Evolutionary conservation across 2,113 vertebrate species (phyloP).

Genomic region (Lepidothrix coronata): DNA sequence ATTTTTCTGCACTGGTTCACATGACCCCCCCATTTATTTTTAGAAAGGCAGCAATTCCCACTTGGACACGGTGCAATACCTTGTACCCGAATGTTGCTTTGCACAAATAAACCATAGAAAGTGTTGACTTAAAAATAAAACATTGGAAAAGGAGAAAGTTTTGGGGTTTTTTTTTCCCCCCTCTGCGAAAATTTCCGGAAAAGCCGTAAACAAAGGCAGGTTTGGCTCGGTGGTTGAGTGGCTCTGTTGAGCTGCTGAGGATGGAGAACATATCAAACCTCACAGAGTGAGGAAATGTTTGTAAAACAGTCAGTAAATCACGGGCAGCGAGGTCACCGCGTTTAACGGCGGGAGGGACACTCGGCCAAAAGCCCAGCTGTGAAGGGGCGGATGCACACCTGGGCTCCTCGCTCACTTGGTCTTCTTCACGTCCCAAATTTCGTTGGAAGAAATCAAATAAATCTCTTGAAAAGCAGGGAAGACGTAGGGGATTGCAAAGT

Average conservation of each 20-base stretch:
- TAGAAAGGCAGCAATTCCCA: slow-evolving; percentile 77
- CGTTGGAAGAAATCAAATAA: fast-evolving
- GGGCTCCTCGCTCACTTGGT: not conserved
- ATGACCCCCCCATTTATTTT: slow-evolving; percentile 81
- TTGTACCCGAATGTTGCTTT: slow-evolving; percentile 83
- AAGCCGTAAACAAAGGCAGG: slow-evolving; percentile 90
- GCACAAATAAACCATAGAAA: slow-evolving; percentile 90
- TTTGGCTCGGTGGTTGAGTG: slow-evolving; percentile 77
- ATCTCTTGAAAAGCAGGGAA: not conserved
- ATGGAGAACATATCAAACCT: slow-evolving; percentile 76
- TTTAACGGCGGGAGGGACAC: slow-evolving; percentile 73
- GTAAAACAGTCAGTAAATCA: slow-evolving; percentile 88
- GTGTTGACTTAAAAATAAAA: slow-evolving; percentile 94
- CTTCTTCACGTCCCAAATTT: not conserved
- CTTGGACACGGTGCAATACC: slow-evolving; percentile 85
- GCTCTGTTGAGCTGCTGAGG: slow-evolving; percentile 69
- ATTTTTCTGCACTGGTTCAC: slow-evolving; percentile 79
- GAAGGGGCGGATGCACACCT: slow-evolving; percentile 77
- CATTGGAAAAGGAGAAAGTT: slow-evolving; percentile 75
- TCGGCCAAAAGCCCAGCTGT: slow-evolving; percentile 89
- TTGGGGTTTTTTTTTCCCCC: not conserved
- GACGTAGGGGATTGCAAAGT: fast-evolving
- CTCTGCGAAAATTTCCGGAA: slow-evolving; percentile 86
- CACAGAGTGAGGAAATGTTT: slow-evolving; percentile 85
- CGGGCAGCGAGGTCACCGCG: slow-evolving; percentile 79